phyloP scores from a whole-genome alignment of 2,888 invertebrate genomes.

The Sphecodes monilicornis region DNA sequence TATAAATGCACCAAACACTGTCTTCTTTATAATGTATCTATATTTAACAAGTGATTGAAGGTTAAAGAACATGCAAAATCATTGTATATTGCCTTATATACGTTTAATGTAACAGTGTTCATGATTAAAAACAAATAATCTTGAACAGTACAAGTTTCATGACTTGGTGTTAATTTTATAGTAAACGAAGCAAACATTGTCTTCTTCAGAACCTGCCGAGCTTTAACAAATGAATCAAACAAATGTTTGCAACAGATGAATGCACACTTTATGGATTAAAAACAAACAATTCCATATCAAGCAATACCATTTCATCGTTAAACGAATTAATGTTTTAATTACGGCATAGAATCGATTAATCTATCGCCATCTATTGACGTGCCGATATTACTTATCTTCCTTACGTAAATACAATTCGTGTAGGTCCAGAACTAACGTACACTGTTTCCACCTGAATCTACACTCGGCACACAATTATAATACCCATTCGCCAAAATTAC shows the following conservation, averaged over 20 bases:
- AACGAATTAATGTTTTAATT: neutral
- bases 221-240: neutral
- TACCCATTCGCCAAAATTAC: slow-evolving; percentile 4
- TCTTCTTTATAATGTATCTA: too few species aligned
- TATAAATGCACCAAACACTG: too few species aligned
- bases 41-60: too few species aligned
- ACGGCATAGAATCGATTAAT: neutral
- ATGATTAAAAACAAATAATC: too few species aligned
- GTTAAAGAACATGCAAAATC: too few species aligned
- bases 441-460: neutral
- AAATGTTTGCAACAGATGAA: neutral
- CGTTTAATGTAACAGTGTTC: too few species aligned
- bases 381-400: neutral
- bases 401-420: neutral
- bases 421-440: neutral
- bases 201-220: neutral
- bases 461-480: slow-evolving; percentile 15
- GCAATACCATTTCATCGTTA: neutral
- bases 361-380: neutral
- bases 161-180: neutral
- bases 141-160: too few species aligned
- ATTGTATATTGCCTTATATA: too few species aligned
- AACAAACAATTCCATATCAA: neutral
- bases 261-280: neutral
- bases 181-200: neutral